A percentile compares a stretch with the other conserved stretches of the same genome.
These are phyloP conservation scores for Arctia plantaginis DNA, from an alignment of 2,888 invertebrate genomes.

Conservation along the genomic window DNA sequence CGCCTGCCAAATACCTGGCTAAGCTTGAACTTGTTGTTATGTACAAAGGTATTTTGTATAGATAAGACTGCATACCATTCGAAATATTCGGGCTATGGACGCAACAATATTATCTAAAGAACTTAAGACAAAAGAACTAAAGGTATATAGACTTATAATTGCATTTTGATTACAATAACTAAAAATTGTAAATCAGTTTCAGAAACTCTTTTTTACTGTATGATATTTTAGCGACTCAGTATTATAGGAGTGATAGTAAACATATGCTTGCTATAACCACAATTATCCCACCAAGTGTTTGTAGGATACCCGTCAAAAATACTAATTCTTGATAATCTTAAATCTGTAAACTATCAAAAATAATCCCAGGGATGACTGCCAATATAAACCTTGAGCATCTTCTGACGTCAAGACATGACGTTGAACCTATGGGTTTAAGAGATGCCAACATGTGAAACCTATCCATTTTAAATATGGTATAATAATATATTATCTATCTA, in stretches of 20 bases:
- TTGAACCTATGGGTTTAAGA: constrained; percentile 47
- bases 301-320: not conserved
- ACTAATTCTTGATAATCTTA: not conserved
- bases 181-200: not conserved
- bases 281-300: not conserved
- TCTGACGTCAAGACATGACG: constrained; percentile 48
- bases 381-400: constrained; percentile 6
- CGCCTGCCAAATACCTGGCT: constrained; percentile 65
- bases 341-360: constrained; percentile 10
- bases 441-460: constrained; percentile 11
- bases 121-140: too few relatives aligned
- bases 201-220: not conserved
- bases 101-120: not conserved
- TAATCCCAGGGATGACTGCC: constrained; percentile 28
- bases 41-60: constrained; percentile 2
- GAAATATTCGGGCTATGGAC: not conserved
- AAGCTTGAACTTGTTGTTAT: constrained; percentile 54
- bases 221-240: not conserved
- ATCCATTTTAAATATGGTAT: not conserved
- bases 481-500: constrained; percentile 10
- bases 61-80: not conserved
- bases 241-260: not conserved
- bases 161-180: not conserved
- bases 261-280: not conserved
- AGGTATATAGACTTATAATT: too few relatives aligned